Base-by-base conservation (phyloP, 2,113 vertebrate species). In the Callipepla squamata region DNA sequence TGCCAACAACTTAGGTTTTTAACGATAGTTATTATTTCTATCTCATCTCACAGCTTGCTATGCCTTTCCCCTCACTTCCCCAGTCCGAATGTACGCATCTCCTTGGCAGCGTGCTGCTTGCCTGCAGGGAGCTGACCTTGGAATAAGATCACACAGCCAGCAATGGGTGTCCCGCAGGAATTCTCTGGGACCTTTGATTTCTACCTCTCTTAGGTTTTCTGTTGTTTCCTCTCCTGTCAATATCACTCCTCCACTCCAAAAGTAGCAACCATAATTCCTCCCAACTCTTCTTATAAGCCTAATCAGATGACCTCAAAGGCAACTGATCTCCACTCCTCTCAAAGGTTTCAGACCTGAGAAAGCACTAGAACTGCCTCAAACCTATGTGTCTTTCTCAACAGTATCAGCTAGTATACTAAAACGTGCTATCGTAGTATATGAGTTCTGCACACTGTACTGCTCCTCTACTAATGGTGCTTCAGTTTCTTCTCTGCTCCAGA, bases 21-120 rank as follows among this genome's bases (percentile, higher is more conserved):
- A 90, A 80, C 40, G 80, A 40, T 57, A 78, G 78, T 74, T 83
- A 67, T 30, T 59, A 55, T 62, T 82, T 83, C 50, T 59, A 40
- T 53, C 12, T 8, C 26, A 65, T 34, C 69, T 50, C 32, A 30
- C 20, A 45, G 45, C 25, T 70, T 83, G 23, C 45, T 70, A 3
- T n/a, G 23, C 65, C 51, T 55, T 85, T 59, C 16, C 18, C 68
- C 21, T 36, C 13, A 75, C 13, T 36, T 61, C 30, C 23, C 53
- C 53, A 13, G 17, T 77, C 30, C 50, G 22, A 69, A 1, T 6
- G 13, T 67, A 86, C 47, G 28, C 19, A 45, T 4, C 26, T 77
- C 51, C 57, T 40, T 19, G 34, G 50, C 42, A 90, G 38, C 1
- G 0, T 34, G 53, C 11, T 18, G 5, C 47, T 50, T 58, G 22